phyloP scores from a whole-genome alignment of 1,140 invertebrate genomes.

The Pachyrhynchus sulphureomaculatus region DNA sequence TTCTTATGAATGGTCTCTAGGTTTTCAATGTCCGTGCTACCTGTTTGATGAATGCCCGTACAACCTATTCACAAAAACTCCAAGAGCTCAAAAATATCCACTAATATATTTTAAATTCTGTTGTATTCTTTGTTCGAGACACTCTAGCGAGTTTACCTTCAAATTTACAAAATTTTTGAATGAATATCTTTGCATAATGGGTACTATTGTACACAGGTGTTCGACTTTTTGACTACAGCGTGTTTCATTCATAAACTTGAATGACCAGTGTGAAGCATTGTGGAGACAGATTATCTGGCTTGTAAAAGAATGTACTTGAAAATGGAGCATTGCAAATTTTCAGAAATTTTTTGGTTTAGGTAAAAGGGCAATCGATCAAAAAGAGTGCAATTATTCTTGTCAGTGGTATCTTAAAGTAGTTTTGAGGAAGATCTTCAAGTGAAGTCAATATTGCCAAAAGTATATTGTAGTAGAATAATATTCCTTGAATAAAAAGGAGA shows the following conservation, averaged over 20 bases:
- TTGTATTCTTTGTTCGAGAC: slow-evolving; percentile 23
- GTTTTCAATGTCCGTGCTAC: slow-evolving; percentile 17
- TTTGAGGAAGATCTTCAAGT: no score
- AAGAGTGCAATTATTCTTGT: no score
- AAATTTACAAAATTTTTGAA: slow-evolving; percentile 21
- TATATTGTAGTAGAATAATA: no score
- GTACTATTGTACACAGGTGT: slow-evolving; percentile 32
- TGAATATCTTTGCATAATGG: slow-evolving; percentile 32
- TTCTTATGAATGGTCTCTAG: slow-evolving; percentile 24
- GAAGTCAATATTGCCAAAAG: no score
- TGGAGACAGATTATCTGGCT: slow-evolving; percentile 4
- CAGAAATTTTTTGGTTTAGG: no score
- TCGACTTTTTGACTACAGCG: slow-evolving; percentile 14
- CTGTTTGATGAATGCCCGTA: slow-evolving; percentile 11
- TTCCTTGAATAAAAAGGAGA: no score
- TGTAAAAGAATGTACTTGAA: not conserved
- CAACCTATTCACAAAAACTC: slow-evolving; percentile 7
- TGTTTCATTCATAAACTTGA: slow-evolving; percentile 14
- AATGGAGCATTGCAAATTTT: not conserved
- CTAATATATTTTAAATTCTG: slow-evolving; percentile 37
- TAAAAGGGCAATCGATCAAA: no score
- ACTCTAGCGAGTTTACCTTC: slow-evolving; percentile 16
- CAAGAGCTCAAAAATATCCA: slow-evolving; percentile 22
- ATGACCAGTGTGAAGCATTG: not conserved
- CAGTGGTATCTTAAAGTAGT: no score